Base-by-base conservation (phyloP, 2,797 vertebrate genomes). In the Brotula barbata region DNA sequence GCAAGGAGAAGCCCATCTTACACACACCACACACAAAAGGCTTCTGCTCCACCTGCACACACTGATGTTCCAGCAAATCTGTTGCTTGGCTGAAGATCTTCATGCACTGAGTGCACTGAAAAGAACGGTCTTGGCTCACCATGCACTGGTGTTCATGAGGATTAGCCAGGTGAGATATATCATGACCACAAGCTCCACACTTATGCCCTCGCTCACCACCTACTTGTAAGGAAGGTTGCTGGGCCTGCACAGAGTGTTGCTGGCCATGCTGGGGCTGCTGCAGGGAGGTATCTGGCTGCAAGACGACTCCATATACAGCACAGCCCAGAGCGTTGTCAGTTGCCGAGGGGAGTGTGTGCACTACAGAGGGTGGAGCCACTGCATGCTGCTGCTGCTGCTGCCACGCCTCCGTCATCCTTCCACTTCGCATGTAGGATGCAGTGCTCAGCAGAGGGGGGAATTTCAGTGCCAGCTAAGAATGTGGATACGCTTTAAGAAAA, bases 1-100 rank as follows among this genome's bases (percentile, higher is more conserved):
- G 95, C 51, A 98, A 88, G 0, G 96, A 98, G 88, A 98, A 98
- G 48, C 96, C 96, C 96, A 98, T 98, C 84, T 98, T 98, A 78
- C 96, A 98, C 23, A 98, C 95, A 0, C 95, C 95, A 0, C 96
- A 98, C 36, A 98, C 96, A 0, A 98, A 98, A 0, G 96, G 96
- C 77, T 98, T 98, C 91, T 98, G 96, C 74, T 98, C 96, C 16
- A 94, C 95, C 79, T 98, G 96, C 66, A 92, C 93, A 7, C 96
- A 98, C 90, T 98, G 96, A 68, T 98, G 96, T 64, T 98, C 96
- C 2, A 98, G 89, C 20, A 98, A 91, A 68, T 98, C 96, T 0
- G 96, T 98, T 7, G 96, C 96, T 89, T 98, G 96, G 76, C 95
- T 96, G 84, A 98, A 98, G 81, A 98, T 94, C 91, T 98, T 98